Conservation (phyloP, 2,888 invertebrate species). For the Mamestra brassicae region DNA sequence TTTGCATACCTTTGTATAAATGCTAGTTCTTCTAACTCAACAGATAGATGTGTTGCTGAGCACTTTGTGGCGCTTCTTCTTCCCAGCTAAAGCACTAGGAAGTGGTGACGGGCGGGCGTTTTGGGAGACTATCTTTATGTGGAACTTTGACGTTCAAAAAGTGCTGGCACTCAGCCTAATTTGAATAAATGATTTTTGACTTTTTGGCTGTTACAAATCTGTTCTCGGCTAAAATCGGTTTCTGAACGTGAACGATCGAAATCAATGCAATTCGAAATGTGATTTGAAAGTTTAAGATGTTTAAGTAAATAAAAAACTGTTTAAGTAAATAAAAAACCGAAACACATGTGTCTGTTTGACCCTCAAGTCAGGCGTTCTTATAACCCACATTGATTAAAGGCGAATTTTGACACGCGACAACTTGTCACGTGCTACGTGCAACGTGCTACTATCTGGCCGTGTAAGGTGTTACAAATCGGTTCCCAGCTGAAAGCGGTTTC, state of each 20-base stretch:
- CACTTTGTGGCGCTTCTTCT: too few relatives aligned
- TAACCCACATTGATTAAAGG: constrained; percentile 17
- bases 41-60: too few relatives aligned
- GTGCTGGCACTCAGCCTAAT: too few relatives aligned
- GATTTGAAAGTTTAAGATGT: neutral
- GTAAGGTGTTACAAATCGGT: constrained; percentile 28
- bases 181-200: too few relatives aligned
- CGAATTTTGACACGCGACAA: constrained; percentile 15
- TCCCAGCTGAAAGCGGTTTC: constrained; percentile 17
- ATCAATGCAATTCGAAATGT: constrained; percentile 29
- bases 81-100: too few relatives aligned
- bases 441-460: neutral
- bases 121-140: too few relatives aligned
- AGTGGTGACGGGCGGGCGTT: too few relatives aligned
- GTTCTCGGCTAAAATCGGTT: constrained; percentile 16
- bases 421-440: constrained; percentile 14
- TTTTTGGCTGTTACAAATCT: constrained; percentile 11
- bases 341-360: neutral
- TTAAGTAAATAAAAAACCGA: constrained; percentile 7
- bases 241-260: constrained; percentile 6
- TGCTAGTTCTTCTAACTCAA: too few relatives aligned
- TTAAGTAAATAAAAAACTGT: constrained; percentile 8
- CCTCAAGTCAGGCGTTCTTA: constrained; percentile 16
- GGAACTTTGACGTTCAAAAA: too few relatives aligned
- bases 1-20: too few relatives aligned